Conservation (phyloP, 2,888 invertebrate genomes). For the Laspeyria flexula region DNA sequence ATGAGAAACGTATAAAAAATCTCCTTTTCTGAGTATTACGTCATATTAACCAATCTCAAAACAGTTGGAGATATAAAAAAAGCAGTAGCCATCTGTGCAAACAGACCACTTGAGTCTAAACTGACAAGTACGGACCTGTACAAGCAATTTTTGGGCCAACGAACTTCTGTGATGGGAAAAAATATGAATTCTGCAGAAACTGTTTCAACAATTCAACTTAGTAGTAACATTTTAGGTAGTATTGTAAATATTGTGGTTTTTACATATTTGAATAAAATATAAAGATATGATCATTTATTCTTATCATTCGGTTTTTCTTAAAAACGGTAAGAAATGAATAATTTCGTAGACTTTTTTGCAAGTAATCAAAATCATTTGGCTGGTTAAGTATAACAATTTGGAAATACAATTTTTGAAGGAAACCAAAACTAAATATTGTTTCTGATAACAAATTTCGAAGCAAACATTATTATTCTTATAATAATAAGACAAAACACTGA, state of each 20-base stretch:
- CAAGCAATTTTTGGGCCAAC: conserved; percentile 57
- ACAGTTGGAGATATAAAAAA: conserved; percentile 50
- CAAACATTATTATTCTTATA: too few relatives aligned
- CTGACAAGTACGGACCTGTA: conserved; percentile 45
- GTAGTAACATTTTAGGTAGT: not conserved
- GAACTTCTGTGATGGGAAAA: conserved; percentile 53
- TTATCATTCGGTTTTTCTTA: too few relatives aligned
- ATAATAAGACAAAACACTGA: too few relatives aligned
- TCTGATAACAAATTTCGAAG: too few relatives aligned
- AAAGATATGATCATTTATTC: too few relatives aligned
- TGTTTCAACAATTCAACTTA: conserved; percentile 34
- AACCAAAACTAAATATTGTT: too few relatives aligned
- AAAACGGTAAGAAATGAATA: too few relatives aligned
- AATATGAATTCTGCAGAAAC: conserved; percentile 43
- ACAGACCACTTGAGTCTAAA: conserved; percentile 51
- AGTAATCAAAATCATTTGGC: too few relatives aligned
- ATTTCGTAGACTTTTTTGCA: too few relatives aligned
- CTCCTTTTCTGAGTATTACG: conserved; percentile 36
- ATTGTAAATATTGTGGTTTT: not conserved
- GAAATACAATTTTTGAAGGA: too few relatives aligned
- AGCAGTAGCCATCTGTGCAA: conserved; percentile 62
- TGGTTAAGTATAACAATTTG: too few relatives aligned
- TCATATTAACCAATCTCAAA: conserved; percentile 46
- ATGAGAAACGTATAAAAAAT: conserved; percentile 15
- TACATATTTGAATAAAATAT: too few relatives aligned